Base-by-base conservation (phyloP, 2,888 invertebrate species). In the Girardia tigrina region DNA sequence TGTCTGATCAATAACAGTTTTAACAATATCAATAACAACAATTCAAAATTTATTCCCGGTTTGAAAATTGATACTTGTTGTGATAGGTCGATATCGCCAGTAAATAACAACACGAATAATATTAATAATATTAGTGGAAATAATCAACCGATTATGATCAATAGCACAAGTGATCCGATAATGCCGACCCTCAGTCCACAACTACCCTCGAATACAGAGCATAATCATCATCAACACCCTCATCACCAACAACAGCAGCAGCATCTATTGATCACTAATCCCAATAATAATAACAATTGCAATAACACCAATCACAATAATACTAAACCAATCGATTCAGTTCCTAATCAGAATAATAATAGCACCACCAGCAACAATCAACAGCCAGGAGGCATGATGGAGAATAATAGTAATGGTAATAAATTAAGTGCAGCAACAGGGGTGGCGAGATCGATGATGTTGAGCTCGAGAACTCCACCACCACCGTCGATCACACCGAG, bases 101-200 rank as follows among this genome's bases (percentile, higher is more conserved):
- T 36, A 2, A 72, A 72, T 28, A 36, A 12, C 12, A 56, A 56
- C 23, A n/a, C n/a, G n/a, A n/a, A n/a, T n/a, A n/a, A n/a, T n/a
- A n/a, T n/a, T n/a, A n/a, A n/a, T n/a, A n/a, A n/a, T n/a, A 56
- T 56, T 56, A 23, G 6, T 8, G 6, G 20, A 16, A 56, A 56
- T 56, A 56, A 20, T 23, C 72, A 27, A n/a, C 73, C n/a, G 28
- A n/a, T n/a, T n/a, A n/a, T n/a, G n/a, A n/a, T n/a, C n/a, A n/a
- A n/a, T n/a, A n/a, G n/a, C n/a, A n/a, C 36, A 29, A 73, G 36
- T 74, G 89, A 89, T 79, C 88, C 89, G 75, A 87, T 87, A 71
- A 89, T 89, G 89, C 89, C 89, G 1, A 88, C 89, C 8, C 84
- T 89, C 76, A 90, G 90, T 78, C 90, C 90, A 42, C 89, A 89